phyloP scores from a whole-genome alignment of 2,888 invertebrate genomes.

The Rapana venosa region DNA sequence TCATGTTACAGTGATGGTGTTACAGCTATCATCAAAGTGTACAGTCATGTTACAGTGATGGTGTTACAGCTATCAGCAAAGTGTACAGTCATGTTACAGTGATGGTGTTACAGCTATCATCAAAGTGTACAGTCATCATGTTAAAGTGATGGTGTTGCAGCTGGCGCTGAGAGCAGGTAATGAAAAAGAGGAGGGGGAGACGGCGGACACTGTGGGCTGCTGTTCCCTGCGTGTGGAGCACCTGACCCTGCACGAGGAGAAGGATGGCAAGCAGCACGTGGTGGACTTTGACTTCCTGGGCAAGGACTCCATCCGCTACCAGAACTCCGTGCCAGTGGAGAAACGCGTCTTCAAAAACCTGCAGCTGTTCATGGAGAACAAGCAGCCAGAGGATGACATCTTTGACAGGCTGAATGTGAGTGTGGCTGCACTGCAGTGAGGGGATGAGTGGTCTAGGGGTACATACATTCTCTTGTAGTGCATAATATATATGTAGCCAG shows the following conservation, averaged over 20 bases:
- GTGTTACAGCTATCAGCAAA: slow-evolving; percentile 79
- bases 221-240: slow-evolving; percentile 98
- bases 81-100: neutral
- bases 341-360: slow-evolving; percentile 99
- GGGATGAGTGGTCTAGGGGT: too few relatives aligned
- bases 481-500: too few relatives aligned
- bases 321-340: slow-evolving; percentile 97
- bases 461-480: too few relatives aligned
- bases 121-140: neutral
- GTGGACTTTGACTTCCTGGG: slow-evolving; percentile 99
- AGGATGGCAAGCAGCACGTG: slow-evolving; percentile 85
- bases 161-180: slow-evolving; percentile 99
- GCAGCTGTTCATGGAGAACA: slow-evolving; percentile 97
- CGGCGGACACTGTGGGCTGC: slow-evolving; percentile 98
- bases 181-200: slow-evolving; percentile 99
- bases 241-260: slow-evolving; percentile 88
- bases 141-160: slow-evolving; percentile 59
- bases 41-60: neutral
- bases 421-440: slow-evolving; percentile 39
- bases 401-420: slow-evolving; percentile 95
- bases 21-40: neutral
- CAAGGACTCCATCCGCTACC: slow-evolving; percentile 87
- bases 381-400: slow-evolving; percentile 94
- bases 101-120: neutral
- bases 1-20: neutral